Evolutionary conservation across 2,113 vertebrate genomes (phyloP).

Genomic region (Piprites chloris): DNA sequence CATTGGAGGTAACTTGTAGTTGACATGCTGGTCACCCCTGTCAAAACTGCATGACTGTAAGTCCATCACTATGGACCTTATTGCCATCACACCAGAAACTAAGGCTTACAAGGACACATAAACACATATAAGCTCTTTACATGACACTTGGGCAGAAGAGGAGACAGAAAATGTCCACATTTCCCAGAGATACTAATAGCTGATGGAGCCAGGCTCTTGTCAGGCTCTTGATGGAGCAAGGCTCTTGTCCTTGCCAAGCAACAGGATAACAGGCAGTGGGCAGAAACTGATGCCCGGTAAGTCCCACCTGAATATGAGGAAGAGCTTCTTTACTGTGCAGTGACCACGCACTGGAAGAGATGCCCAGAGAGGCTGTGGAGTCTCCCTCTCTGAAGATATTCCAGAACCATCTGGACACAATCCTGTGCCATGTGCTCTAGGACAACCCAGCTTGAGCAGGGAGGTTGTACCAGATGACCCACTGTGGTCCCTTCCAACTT

Average conservation of each 20-base stretch:
- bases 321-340: not conserved
- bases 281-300: not conserved
- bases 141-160: not conserved
- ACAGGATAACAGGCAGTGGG: not conserved
- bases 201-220: not conserved
- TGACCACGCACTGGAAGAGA: not conserved
- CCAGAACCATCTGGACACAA: not conserved
- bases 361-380: not conserved
- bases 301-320: not conserved
- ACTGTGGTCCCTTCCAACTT: not conserved
- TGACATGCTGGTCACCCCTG: not conserved
- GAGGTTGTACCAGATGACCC: too few relatives aligned
- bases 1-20: fast-evolving
- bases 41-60: not conserved
- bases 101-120: not conserved
- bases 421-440: not conserved
- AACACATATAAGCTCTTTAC: not conserved
- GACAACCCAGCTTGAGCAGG: not conserved
- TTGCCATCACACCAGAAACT: not conserved
- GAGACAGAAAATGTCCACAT: not conserved
- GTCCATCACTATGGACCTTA: not conserved
- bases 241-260: not conserved
- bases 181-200: not conserved
- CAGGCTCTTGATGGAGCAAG: not conserved
- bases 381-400: not conserved